phyloP scores from a whole-genome alignment of 2,797 vertebrate species.

The Alcedo quadribrachys region DNA sequence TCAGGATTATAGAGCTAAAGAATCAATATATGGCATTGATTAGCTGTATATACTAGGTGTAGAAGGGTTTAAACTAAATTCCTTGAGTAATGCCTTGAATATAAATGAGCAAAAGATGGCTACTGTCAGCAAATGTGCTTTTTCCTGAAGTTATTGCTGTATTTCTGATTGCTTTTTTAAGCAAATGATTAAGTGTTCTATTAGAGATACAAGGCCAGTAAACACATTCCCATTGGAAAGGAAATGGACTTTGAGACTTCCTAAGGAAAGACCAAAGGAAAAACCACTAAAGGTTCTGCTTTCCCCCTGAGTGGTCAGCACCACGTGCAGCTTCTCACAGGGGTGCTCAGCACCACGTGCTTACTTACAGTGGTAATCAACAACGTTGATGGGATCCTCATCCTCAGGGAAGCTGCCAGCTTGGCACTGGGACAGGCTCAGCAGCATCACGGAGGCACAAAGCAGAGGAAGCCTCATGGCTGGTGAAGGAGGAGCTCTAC shows the following conservation, averaged over 20 bases:
- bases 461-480: constrained; percentile 88
- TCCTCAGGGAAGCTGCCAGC: constrained; percentile 97
- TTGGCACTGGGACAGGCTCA: constrained; percentile 76
- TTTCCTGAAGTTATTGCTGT: constrained; percentile 70
- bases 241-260: background rate
- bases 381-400: constrained; percentile 85
- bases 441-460: constrained; percentile 82
- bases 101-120: constrained; percentile 78
- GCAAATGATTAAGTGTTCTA: constrained; percentile 60
- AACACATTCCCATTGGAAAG: constrained; percentile 43
- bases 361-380: constrained; percentile 96
- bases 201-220: constrained; percentile 52
- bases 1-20: constrained; percentile 81
- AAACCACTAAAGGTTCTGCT: background rate
- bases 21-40: constrained; percentile 84
- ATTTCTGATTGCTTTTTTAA: constrained; percentile 59
- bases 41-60: constrained; percentile 83
- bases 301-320: background rate
- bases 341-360: constrained; percentile 84
- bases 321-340: constrained; percentile 83
- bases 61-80: constrained; percentile 85
- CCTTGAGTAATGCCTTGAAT: constrained; percentile 82
- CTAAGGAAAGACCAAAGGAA: background rate
- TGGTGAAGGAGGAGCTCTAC: constrained; percentile 76
- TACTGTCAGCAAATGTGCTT: constrained; percentile 76